Evolutionary conservation across 2,888 invertebrate species (phyloP).

Genomic region (Cataglyphis livida): DNA sequence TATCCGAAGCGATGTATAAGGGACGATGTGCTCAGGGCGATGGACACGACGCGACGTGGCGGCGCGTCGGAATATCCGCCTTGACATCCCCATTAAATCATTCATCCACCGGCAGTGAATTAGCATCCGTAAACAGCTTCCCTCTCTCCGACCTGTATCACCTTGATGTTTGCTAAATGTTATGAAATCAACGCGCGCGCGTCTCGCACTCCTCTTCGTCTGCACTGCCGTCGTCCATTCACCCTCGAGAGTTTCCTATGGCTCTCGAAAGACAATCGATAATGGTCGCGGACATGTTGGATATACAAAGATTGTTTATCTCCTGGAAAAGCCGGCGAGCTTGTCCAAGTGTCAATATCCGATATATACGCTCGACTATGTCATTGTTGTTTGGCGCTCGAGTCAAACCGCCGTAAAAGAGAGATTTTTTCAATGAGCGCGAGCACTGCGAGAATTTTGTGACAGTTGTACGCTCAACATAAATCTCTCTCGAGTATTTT

Average conservation of each 20-base stretch:
- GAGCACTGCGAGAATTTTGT: slow-evolving; percentile 55
- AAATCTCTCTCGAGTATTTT: slow-evolving; percentile 71
- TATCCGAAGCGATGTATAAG: slow-evolving; percentile 52
- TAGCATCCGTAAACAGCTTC: slow-evolving; percentile 59
- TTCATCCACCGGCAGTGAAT: slow-evolving; percentile 51
- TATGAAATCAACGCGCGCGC: slow-evolving; percentile 45
- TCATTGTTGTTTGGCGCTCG: slow-evolving; percentile 55
- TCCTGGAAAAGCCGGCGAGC: slow-evolving; percentile 32
- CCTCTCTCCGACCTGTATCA: slow-evolving; percentile 32
- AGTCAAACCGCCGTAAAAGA: slow-evolving; percentile 34
- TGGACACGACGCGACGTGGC: slow-evolving; percentile 36
- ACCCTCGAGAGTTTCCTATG: slow-evolving; percentile 37
- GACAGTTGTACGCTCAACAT: slow-evolving; percentile 69
- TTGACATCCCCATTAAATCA: slow-evolving; percentile 58
- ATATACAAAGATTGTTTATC: slow-evolving; percentile 60
- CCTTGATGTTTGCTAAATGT: slow-evolving; percentile 50
- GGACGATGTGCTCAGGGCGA: slow-evolving; percentile 35
- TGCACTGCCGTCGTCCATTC: slow-evolving; percentile 21
- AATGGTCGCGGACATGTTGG: slow-evolving; percentile 48
- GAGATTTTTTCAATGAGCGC: slow-evolving; percentile 19
- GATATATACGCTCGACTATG: slow-evolving; percentile 15
- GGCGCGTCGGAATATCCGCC: slow-evolving; percentile 59
- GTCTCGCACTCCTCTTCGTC: not conserved
- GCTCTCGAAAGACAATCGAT: slow-evolving; percentile 58
- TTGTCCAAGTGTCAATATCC: slow-evolving; percentile 33